phyloP scores from a whole-genome alignment of 1,140 invertebrate genomes.

The Galendromus occidentalis region DNA sequence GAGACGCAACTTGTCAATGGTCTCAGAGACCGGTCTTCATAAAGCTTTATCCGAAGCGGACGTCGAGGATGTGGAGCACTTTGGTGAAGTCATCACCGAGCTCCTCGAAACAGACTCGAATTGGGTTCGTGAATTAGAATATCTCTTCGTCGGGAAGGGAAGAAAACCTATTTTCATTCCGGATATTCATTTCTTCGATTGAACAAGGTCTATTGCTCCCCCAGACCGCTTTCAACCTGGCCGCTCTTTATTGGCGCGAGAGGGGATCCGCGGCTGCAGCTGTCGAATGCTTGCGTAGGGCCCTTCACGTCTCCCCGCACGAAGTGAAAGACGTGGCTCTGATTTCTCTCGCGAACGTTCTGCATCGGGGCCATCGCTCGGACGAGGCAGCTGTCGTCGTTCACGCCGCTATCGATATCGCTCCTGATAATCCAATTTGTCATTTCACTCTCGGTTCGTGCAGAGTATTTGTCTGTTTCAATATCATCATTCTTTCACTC shows the following conservation, averaged over 20 bases:
- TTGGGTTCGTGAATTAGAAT: not conserved
- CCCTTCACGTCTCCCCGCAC: conserved; percentile 48
- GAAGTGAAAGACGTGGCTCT: conserved; percentile 54
- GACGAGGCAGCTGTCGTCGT: conserved; percentile 58
- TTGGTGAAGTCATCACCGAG: conserved; percentile 28
- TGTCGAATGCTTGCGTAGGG: conserved; percentile 54
- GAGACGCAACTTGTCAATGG: conserved; percentile 39
- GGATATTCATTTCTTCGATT: conserved; percentile 21
- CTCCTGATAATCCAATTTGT: conserved; percentile 43
- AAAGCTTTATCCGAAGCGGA: conserved; percentile 26
- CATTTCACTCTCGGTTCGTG: conserved; percentile 47
- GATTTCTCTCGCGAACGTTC: conserved; percentile 55
- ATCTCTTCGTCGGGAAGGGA: not conserved
- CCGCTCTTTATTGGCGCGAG: conserved; percentile 62
- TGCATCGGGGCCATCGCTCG: conserved; percentile 47
- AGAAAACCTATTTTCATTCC: not conserved
- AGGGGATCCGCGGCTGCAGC: conserved; percentile 53
- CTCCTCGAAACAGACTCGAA: not conserved
- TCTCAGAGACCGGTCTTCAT: conserved; percentile 42
- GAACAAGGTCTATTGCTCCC: conserved; percentile 41
- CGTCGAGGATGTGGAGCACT: conserved; percentile 39
- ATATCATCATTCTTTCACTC: too few relatives aligned
- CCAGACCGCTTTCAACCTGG: conserved; percentile 64
- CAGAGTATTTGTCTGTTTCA: too few relatives aligned
- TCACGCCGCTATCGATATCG: conserved; percentile 54